Conservation (phyloP, 2,113 vertebrate genomes). For the Tachysurus fulvidraco region DNA sequence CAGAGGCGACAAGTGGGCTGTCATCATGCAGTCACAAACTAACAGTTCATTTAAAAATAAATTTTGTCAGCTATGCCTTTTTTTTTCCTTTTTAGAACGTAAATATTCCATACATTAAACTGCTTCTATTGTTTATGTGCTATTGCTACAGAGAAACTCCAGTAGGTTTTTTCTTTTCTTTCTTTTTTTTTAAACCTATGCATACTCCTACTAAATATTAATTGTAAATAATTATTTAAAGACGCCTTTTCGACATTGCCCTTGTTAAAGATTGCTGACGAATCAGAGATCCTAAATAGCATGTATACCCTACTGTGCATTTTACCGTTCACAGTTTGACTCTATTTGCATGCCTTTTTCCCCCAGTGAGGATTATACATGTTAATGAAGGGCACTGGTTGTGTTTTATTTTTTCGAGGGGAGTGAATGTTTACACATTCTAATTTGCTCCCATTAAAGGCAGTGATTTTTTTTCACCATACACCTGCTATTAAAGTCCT, state of each 20-base stretch:
- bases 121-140: neutral
- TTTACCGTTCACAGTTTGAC: slow-evolving; percentile 16
- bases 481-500: slow-evolving; percentile 59
- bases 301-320: slow-evolving; percentile 6
- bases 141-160: neutral
- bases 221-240: slow-evolving; percentile 58
- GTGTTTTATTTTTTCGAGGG: slow-evolving; percentile 56
- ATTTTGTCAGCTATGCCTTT: neutral
- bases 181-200: slow-evolving; percentile 42
- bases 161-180: neutral
- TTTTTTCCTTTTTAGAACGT: neutral
- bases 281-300: neutral
- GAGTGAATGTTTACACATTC: slow-evolving; percentile 65
- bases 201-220: slow-evolving; percentile 59
- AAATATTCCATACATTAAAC: slow-evolving; percentile 20
- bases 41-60: slow-evolving; percentile 14
- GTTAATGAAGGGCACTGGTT: slow-evolving; percentile 57
- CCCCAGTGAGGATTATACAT: slow-evolving; percentile 52
- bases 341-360: slow-evolving; percentile 34
- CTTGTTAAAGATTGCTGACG: neutral
- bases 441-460: slow-evolving; percentile 67
- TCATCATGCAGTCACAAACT: slow-evolving; percentile 57
- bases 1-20: slow-evolving; percentile 60
- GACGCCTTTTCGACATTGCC: neutral
- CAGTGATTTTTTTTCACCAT: slow-evolving; percentile 49